Conservation (phyloP, 1,140 invertebrate genomes). For the Episyrphus balteatus region DNA sequence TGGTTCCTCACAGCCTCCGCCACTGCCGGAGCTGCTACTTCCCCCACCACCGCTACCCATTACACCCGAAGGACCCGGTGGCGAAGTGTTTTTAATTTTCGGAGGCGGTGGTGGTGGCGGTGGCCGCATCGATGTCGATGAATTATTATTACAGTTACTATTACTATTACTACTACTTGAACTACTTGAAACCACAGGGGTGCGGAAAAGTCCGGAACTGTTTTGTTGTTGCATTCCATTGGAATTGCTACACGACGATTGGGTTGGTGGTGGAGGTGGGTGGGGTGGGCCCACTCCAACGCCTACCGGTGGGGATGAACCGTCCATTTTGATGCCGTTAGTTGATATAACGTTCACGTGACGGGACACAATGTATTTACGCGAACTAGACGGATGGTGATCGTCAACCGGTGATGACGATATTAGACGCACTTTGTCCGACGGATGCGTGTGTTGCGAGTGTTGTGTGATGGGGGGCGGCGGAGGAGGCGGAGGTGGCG, state of each 20-base stretch:
- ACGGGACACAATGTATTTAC: not conserved
- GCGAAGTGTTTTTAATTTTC: slow-evolving; percentile 32
- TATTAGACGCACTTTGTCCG: no score
- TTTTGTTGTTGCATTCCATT: not conserved
- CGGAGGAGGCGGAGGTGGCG: not conserved
- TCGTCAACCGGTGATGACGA: no score
- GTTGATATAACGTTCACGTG: slow-evolving; percentile 4
- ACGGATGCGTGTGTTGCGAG: no score
- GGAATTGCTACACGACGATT: slow-evolving; percentile 2
- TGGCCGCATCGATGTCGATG: slow-evolving; percentile 40
- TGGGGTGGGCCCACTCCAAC: not conserved
- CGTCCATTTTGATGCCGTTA: no score
- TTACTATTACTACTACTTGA: slow-evolving; percentile 8
- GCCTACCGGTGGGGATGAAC: no score
- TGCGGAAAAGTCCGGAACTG: slow-evolving; percentile 23
- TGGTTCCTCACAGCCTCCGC: slow-evolving; percentile 51
- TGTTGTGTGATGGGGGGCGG: not conserved
- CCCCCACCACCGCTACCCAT: slow-evolving; percentile 4
- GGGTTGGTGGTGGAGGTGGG: slow-evolving; percentile 11
- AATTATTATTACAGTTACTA: slow-evolving; percentile 7
- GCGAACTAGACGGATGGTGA: not conserved
- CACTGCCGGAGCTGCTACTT: slow-evolving; percentile 5
- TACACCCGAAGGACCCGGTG: slow-evolving; percentile 31
- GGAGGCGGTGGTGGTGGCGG: slow-evolving; percentile 46
- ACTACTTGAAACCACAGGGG: slow-evolving; percentile 33